These are phyloP conservation scores for Acyrthosiphon pisum DNA, from an alignment of 1,140 invertebrate species.

Conservation along the genomic window DNA sequence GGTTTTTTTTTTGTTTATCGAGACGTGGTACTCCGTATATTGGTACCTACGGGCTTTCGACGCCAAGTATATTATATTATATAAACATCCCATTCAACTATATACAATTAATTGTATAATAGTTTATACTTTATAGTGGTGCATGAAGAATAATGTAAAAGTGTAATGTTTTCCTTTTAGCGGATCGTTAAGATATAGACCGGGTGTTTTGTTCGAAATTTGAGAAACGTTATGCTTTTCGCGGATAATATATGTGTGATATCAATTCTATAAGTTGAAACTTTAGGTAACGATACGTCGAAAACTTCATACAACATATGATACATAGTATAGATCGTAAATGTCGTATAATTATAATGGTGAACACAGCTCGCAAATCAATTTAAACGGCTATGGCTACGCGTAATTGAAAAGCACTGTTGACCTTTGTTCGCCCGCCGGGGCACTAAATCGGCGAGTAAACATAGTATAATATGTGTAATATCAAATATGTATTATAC, in stretches of 20 bases:
- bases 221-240: background rate
- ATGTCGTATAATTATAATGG: background rate
- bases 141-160: background rate
- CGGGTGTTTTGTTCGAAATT: background rate
- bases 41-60: background rate
- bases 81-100: background rate
- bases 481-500: background rate
- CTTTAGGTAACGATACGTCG: background rate
- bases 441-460: background rate
- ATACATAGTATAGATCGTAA: background rate
- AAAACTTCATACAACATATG: background rate
- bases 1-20: background rate
- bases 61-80: background rate
- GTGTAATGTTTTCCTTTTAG: background rate
- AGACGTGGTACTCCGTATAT: background rate
- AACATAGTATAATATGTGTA: background rate
- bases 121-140: background rate
- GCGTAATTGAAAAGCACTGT: background rate
- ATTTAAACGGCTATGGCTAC: background rate
- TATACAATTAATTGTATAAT: background rate
- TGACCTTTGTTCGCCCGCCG: background rate
- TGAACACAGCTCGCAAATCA: slow-evolving; percentile 1
- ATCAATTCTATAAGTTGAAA: background rate
- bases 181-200: background rate
- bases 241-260: background rate